Base-by-base conservation (phyloP, 2,113 vertebrate species). In the Ptilonorhynchus violaceus region DNA sequence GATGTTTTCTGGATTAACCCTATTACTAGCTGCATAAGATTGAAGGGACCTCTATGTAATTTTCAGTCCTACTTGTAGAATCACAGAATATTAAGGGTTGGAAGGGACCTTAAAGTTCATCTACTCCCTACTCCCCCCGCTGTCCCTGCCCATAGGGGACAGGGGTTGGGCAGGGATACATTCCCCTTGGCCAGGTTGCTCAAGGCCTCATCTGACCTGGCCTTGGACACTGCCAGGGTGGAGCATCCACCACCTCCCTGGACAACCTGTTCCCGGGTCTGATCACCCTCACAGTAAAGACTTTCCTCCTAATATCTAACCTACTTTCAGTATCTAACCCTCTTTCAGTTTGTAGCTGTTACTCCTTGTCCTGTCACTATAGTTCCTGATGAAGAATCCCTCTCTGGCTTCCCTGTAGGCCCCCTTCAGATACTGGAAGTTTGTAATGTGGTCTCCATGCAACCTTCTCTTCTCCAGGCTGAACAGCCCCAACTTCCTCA, bases 241-340 rank as follows among this genome's bases (percentile, higher is more conserved):
- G 11, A 39, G 12, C 31, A 33, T 23, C 25, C 17, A 35, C 25
- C 62, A 4, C 3, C 5, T 35, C 20, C 15, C 47, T 28, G 25
- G 46, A 28, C 20, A 60, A 27, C 30, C 30, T 64, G 9, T 72
- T 80, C 25, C n/a, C 15, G 13, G 41, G 41, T 10, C 39, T 53
- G 25, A 15, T 10, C 8, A 77, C 22, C 10, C 41, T 42, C 56
- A 37, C 22, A 49, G 18, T 49, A 5, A 63, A 69, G 21, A 49
- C 35, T 49, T 37, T 77, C 39, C 7, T 70, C 15, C 49, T 84
- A 76, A 37, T 69, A 42, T 23, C 11, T 8, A 41, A 25, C 0
- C 0, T 19, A 42, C 15, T 69, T 49, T 27, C 8, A n/a, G n/a
- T n/a, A n/a, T n/a, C n/a, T n/a, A n/a, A n/a, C 11, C 5, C 5